Base-by-base conservation (phyloP, 2,113 vertebrate genomes). In the Corapipo altera region DNA sequence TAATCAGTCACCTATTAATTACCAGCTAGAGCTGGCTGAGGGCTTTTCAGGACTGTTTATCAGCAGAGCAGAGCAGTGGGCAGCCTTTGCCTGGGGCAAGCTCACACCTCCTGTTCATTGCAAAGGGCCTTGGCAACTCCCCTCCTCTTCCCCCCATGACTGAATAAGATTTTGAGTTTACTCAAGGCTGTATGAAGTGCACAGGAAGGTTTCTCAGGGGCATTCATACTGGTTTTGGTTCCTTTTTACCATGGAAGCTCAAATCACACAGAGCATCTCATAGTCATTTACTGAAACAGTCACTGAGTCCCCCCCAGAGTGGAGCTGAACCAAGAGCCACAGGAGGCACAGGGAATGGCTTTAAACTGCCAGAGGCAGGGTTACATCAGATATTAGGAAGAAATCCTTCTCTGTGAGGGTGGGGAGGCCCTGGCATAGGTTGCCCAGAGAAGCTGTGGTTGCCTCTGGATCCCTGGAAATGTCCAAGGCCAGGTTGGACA, bases 1-100 rank as follows among this genome's bases (percentile, higher is more conserved):
- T 85, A 87, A 91, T 91, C 71, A 87, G 37, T 57, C 89, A 66
- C 32, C 66, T 81, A 26, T 37, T 94, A 74, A 95, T 61, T 95
- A 73, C 48, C 65, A 79, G 79, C 32, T 59, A 67, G 67, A 86
- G 73, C 11, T 81, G 37, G 30, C 65, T 58, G 76, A 69, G 78
- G 33, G 66, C 20, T 87, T 46, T 80, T 79, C 79, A 48, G n/a
- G 44, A 4, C 26, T 64, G 23, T 55, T 85, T 52, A 32, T 61
- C 54, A 62, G 6, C 73, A 55, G 59, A 77, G 46, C 35, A 61
- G 86, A 81, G 79, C 54, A 15, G 28, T 3, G 26, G 55, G 49
- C 33, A 85, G 79, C 26, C 1, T 5, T 81, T 46, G 48, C 61
- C 54, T 1, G 3, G 35, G 61, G 77, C 51, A 49, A 69, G 32